These are phyloP conservation scores for Tillus elongatus DNA, from an alignment of 2,888 invertebrate species.

Conservation along the genomic window DNA sequence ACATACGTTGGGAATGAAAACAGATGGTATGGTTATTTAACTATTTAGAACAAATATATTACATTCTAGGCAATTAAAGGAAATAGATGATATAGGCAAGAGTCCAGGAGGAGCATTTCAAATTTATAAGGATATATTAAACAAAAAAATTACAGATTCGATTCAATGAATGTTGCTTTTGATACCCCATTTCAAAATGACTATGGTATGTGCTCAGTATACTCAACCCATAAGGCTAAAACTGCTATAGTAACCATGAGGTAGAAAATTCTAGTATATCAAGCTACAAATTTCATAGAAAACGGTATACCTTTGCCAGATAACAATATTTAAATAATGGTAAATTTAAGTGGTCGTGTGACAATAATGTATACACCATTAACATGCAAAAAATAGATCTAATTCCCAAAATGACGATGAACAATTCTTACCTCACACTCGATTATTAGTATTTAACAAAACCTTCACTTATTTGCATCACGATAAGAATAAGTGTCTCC, in stretches of 20 bases:
- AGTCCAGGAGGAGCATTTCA: neutral
- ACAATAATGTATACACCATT: neutral
- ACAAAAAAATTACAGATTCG: slow-evolving; percentile 2
- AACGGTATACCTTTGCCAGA: neutral
- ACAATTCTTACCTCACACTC: neutral
- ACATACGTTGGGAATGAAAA: slow-evolving; percentile 6
- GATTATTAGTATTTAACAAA: neutral
- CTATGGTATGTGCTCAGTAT: neutral
- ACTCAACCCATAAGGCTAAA: neutral
- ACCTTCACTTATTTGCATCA: neutral
- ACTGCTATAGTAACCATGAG: no score
- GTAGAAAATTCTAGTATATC: no score
- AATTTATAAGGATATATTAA: neutral
- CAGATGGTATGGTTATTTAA: slow-evolving; percentile 4
- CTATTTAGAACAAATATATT: neutral
- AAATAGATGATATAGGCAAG: neutral
- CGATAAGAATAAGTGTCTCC: neutral
- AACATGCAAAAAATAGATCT: slow-evolving; percentile 1
- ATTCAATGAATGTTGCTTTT: slow-evolving; percentile 3
- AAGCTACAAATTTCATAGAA: neutral
- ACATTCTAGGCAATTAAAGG: neutral
- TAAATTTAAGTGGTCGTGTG: neutral
- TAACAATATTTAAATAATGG: neutral
- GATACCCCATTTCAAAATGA: neutral
- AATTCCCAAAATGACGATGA: neutral